Base-by-base conservation (phyloP, 2,888 invertebrate genomes). In the Tolmerus cingulatus region DNA sequence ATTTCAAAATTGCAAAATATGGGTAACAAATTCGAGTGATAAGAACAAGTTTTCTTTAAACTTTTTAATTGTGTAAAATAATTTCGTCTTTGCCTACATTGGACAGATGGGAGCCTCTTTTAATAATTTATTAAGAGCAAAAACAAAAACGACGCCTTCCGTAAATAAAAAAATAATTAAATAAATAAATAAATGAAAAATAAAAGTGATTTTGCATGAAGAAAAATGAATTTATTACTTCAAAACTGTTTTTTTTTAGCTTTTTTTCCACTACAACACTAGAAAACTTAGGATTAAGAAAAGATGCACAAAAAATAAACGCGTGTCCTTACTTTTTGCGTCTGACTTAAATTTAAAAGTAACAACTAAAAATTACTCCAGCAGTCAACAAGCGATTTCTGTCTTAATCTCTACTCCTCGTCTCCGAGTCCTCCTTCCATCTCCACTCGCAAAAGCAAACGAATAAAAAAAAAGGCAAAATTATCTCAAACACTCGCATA, bases 351-450 rank as follows among this genome's bases (percentile, higher is more conserved):
- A 43, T 57, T 40, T 51, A 86, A 86, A 86, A 34, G 46, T 77
- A 86, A 86, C 86, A 77, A 78, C 77, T 77, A 86, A 86, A 51
- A 51, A 77, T 76, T 76, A 74, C 51, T 76, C 46, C 55, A 86
- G 88, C 88, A 88, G 88, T 88, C 88, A 87, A 88, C 88, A 88
- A 88, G 88, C 88, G 87, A 88, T 16, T 82, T 87, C 66, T 86
- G 82, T 78, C 81, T 81, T 81, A 81, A 79, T 86, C 57, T 81
- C 76, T 86, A 87, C 27, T 76, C 27, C 76, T 76, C 40, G 34
- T 76, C 40, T 76, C 76, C n/a, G n/a, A 16, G 40, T 76, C 34
- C 19, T 37, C 19, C 34, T 76, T 40, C 84, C 19, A 40, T 84
- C 27, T 23, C 27, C 66, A 12, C 66, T 66, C 12, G 66, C 66